phyloP scores from a whole-genome alignment of 2,888 invertebrate genomes.

The Lissonota sp. region DNA sequence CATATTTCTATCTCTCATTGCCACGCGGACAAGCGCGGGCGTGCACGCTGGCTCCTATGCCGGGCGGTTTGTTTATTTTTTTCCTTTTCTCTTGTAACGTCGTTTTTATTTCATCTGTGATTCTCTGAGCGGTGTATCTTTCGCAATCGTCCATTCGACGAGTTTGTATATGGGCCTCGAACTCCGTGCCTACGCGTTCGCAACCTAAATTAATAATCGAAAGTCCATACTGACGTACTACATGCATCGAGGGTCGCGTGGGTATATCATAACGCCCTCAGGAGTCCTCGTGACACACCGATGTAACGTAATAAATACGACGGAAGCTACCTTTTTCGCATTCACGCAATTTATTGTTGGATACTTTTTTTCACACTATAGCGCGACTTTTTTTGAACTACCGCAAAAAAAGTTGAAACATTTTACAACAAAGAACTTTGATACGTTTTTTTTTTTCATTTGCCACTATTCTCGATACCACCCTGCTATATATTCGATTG shows the following conservation, averaged over 20 bases:
- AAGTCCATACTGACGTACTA: slow-evolving; percentile 40
- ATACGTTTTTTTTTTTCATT: no score
- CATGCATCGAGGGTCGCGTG: slow-evolving; percentile 46
- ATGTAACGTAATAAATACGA: no score
- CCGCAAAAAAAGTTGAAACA: no score
- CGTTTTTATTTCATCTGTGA: neutral
- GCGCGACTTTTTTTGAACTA: no score
- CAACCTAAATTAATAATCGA: slow-evolving; percentile 57
- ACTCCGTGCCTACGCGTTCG: slow-evolving; percentile 52
- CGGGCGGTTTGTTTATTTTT: slow-evolving; percentile 9
- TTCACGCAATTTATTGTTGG: no score
- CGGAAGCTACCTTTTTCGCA: no score
- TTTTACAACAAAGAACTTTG: no score
- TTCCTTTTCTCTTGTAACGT: neutral
- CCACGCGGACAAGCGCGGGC: slow-evolving; percentile 38
- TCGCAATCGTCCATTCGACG: slow-evolving; percentile 15
- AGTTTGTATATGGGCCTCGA: slow-evolving; percentile 17
- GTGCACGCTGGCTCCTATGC: slow-evolving; percentile 14
- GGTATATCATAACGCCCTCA: slow-evolving; percentile 17
- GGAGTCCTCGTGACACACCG: no score
- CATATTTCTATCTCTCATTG: slow-evolving; percentile 47
- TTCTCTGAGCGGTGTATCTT: neutral
- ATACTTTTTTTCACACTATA: no score
- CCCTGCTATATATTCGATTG: no score
- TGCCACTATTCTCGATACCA: no score